These are phyloP conservation scores for Formica aserva DNA, from an alignment of 2,888 invertebrate species.

Conservation along the genomic window DNA sequence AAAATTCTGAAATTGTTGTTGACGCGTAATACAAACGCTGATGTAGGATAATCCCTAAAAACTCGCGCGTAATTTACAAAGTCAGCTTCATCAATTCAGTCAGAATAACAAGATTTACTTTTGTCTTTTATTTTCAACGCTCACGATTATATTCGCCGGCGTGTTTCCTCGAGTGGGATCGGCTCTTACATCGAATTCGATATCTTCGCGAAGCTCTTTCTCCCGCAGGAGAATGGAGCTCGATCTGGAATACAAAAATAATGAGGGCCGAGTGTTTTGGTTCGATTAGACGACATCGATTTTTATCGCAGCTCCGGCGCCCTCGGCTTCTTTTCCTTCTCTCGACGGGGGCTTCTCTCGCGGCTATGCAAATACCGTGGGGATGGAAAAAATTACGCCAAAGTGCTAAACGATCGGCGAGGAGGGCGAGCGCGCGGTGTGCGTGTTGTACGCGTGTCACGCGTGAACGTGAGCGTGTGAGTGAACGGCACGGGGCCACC, in stretches of 20 bases:
- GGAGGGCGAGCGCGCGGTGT: conserved; percentile 68
- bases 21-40: background rate
- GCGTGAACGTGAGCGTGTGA: conserved; percentile 36
- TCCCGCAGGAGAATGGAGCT: conserved; percentile 39
- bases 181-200: conserved; percentile 32
- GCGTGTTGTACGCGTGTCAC: conserved; percentile 66
- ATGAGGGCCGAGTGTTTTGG: conserved; percentile 81
- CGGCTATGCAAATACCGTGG: conserved; percentile 83
- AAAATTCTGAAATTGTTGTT: background rate
- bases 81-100: background rate
- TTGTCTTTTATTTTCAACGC: conserved; percentile 5
- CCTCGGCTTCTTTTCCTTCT: conserved; percentile 57
- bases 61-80: background rate
- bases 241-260: conserved; percentile 75
- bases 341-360: conserved; percentile 65
- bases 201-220: conserved; percentile 11
- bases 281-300: conserved; percentile 82
- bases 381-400: conserved; percentile 84
- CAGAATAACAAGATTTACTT: conserved; percentile 1
- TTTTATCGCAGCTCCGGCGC: conserved; percentile 70
- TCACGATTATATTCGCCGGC: conserved; percentile 10
- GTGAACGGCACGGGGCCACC: conserved; percentile 76
- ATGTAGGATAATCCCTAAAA: background rate
- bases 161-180: conserved; percentile 38
- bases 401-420: conserved; percentile 85